Base-by-base conservation (phyloP, 2,888 invertebrate species). In the Amiota mariae region DNA sequence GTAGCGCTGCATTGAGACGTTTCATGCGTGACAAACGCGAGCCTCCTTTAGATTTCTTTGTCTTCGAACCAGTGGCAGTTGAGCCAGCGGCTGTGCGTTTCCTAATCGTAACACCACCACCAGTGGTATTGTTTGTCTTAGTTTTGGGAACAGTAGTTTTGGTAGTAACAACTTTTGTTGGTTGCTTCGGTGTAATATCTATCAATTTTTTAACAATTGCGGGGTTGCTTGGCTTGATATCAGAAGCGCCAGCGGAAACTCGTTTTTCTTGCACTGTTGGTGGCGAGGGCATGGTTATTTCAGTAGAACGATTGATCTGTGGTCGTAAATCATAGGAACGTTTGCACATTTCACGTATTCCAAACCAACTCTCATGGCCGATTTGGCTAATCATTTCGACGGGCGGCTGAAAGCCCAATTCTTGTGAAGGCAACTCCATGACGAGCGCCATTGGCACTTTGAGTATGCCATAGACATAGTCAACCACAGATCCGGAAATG, bases 311-410 rank as follows among this genome's bases (percentile, higher is more conserved):
- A 8, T 73, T 70, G 56, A 86, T 86, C 12, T 71, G 73, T 6
- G 66, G 36, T 0, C 86, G 74, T 67, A 87, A 68, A 73, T 86
- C 82, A 18, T 81, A 84, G 59, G 88, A 87, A 11, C 79, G 81
- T 73, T 85, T 86, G 77, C 89, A 89, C 90, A 90, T 90, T 76
- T 89, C 89, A n/a, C 85, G 85, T 66, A 90, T 89, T 20, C 89
- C 90, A 70, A 87, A 84, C 90, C 90, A 90, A 67, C 89, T 88
- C 78, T 90, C 90, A 70, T 87, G 80, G 0, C 88, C 87, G 71
- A 90, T 84, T 15, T 84, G 81, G n/a, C 85, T 82, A 56, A 90
- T 87, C 76, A 87, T 80, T 11, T 87, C 84, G 2, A 80, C 76
- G 3, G 89, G 87, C 15, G 90, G 90, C 72, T 88, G 89, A 77